Percentiles rank a stretch among this genome's conserved stretches.
Conservation (phyloP, 2,113 vertebrate genomes). For the Sakesphorus luctuosus region DNA sequence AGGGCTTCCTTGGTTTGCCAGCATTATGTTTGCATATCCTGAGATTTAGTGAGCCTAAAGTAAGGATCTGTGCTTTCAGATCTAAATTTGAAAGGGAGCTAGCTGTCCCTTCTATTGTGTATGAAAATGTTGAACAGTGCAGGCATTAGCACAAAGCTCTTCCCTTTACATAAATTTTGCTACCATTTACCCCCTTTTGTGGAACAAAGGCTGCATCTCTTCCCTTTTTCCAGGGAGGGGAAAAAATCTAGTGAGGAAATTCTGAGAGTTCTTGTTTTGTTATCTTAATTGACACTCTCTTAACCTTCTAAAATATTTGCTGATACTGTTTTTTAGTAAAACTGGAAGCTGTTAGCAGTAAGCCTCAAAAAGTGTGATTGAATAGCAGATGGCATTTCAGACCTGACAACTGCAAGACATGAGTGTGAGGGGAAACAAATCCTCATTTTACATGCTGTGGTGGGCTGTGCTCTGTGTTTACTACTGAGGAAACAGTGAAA, state of each 20-base stretch:
- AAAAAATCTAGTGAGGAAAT: background rate
- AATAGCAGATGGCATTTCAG: background rate
- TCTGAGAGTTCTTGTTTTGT: background rate
- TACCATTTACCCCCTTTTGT: background rate
- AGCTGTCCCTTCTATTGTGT: background rate
- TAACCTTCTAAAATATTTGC: background rate
- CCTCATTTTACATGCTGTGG: background rate
- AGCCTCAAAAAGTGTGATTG: background rate
- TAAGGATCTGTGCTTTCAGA: background rate
- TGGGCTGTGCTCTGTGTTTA: background rate
- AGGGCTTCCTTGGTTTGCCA: background rate
- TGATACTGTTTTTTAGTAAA: background rate
- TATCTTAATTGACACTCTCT: background rate
- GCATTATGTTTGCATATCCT: background rate
- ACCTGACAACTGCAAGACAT: background rate
- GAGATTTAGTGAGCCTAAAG: background rate
- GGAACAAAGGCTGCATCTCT: background rate
- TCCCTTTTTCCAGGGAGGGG: background rate
- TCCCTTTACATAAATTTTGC: background rate
- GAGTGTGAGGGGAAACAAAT: background rate
- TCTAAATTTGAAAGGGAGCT: background rate
- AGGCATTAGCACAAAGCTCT: background rate
- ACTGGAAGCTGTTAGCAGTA: background rate
- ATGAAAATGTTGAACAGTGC: background rate
- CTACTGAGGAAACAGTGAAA: background rate